Conservation (phyloP, 2,797 vertebrate species). For the Pampus argenteus region DNA sequence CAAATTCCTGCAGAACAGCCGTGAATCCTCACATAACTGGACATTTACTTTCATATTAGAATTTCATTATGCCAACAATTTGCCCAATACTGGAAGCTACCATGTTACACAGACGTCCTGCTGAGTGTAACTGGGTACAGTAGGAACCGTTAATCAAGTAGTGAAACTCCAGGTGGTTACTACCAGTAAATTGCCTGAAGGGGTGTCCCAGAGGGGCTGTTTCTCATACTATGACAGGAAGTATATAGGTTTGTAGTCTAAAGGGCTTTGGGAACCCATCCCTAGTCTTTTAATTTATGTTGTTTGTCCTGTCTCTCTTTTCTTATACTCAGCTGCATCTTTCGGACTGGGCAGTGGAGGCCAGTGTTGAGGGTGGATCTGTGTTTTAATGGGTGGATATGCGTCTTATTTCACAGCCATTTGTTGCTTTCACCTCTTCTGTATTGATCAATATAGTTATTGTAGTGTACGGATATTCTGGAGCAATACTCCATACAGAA, state of each 20-base stretch:
- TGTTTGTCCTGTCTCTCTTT: background rate
- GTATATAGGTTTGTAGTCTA: conserved; percentile 28
- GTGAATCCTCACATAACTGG: background rate
- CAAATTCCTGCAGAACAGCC: background rate
- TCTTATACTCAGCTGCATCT: conserved; percentile 4
- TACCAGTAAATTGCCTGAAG: conserved; percentile 25
- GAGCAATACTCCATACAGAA: background rate
- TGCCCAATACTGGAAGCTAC: background rate
- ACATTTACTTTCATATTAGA: conserved; percentile 8
- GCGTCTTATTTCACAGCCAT: background rate
- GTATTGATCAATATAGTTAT: background rate
- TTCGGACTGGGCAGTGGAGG: background rate
- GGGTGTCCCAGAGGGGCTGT: conserved; percentile 14
- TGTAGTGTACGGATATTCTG: background rate
- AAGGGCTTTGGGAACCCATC: conserved; percentile 13
- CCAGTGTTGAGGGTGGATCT: background rate
- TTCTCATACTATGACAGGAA: conserved; percentile 41
- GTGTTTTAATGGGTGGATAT: background rate
- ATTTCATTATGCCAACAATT: conserved; percentile 3
- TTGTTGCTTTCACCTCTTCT: background rate
- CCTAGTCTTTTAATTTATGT: conserved; percentile 28
- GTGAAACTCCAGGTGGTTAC: conserved; percentile 37
- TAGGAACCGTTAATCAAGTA: conserved; percentile 14
- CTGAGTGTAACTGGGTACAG: conserved; percentile 7
- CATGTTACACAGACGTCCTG: conserved; percentile 12